A percentile compares a stretch with the other conserved stretches of the same genome.
Evolutionary conservation across 2,888 invertebrate species (phyloP).

Genomic region (Autographa gamma): DNA sequence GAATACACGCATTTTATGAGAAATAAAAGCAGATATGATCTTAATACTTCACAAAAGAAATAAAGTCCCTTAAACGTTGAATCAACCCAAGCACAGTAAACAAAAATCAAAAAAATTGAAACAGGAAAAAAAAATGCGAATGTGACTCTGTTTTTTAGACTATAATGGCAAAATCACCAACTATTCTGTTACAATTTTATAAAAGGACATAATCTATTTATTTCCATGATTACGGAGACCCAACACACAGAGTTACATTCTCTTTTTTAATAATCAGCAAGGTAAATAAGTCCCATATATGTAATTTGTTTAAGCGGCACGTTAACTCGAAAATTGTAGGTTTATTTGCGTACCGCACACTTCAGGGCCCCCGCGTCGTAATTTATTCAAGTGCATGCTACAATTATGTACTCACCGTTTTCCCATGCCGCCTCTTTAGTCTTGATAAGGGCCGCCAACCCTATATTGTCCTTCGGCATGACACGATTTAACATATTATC

Average conservation of each 20-base stretch:
- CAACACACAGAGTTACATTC: too few species aligned
- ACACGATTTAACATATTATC: constrained; percentile 99
- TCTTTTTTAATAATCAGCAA: too few species aligned
- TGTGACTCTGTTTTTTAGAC: too few species aligned
- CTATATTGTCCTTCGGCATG: constrained; percentile 99
- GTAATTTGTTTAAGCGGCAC: background rate
- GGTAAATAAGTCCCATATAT: background rate
- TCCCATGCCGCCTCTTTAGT: constrained; percentile 99
- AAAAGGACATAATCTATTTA: too few species aligned
- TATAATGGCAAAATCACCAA: too few species aligned
- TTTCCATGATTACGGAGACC: too few species aligned
- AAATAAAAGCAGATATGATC: background rate
- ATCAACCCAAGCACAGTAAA: too few species aligned
- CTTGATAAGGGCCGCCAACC: constrained; percentile 97
- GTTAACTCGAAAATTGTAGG: background rate
- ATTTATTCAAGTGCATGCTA: constrained; percentile 22
- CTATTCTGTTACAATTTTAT: too few species aligned
- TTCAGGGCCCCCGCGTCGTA: constrained; percentile 16
- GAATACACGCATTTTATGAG: background rate
- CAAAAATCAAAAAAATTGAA: too few species aligned
- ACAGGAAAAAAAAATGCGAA: too few species aligned
- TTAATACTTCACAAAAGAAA: background rate
- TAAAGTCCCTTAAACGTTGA: too few species aligned
- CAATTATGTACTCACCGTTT: constrained; percentile 89
- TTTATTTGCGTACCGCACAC: background rate